A percentile compares a stretch with the other conserved stretches of the same genome.
Conservation (phyloP, 2,888 invertebrate genomes). For the Melanchra persicariae region DNA sequence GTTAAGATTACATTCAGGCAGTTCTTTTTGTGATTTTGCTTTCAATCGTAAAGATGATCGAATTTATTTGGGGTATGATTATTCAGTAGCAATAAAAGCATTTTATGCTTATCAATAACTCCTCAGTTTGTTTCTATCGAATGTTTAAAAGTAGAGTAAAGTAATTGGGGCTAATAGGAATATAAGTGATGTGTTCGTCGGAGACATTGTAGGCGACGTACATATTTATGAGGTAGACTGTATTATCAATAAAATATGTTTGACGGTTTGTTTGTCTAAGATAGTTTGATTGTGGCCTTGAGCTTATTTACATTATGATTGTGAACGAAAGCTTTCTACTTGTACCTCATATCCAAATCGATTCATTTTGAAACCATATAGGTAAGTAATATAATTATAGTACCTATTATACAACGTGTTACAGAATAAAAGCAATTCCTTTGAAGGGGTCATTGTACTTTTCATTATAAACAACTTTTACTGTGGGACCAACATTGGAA, state of each 20-base stretch:
- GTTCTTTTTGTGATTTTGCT: background rate
- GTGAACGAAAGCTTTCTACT: background rate
- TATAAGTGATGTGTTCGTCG: conserved; percentile 25
- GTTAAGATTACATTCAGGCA: too few relatives aligned
- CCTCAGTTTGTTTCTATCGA: background rate
- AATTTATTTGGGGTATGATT: background rate
- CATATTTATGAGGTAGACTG: conserved; percentile 14
- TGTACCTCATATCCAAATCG: background rate
- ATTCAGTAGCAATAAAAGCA: background rate
- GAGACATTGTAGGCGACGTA: background rate
- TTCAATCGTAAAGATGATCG: background rate
- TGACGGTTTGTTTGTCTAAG: background rate
- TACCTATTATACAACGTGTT: too few relatives aligned
- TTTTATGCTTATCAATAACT: conserved; percentile 2
- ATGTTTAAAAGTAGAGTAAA: conserved; percentile 7
- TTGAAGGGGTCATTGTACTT: too few relatives aligned
- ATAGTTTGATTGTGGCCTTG: background rate
- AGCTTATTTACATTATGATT: background rate
- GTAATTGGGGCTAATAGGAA: conserved; percentile 27
- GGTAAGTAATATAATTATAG: background rate
- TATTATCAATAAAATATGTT: conserved; percentile 26
- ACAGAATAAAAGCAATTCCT: too few relatives aligned
- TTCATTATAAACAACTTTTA: too few relatives aligned
- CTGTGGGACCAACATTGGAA: too few relatives aligned
- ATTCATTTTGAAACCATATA: background rate